Evolutionary conservation across 2,888 invertebrate species (phyloP).

Genomic region (Cremastobaeus sp.): DNA sequence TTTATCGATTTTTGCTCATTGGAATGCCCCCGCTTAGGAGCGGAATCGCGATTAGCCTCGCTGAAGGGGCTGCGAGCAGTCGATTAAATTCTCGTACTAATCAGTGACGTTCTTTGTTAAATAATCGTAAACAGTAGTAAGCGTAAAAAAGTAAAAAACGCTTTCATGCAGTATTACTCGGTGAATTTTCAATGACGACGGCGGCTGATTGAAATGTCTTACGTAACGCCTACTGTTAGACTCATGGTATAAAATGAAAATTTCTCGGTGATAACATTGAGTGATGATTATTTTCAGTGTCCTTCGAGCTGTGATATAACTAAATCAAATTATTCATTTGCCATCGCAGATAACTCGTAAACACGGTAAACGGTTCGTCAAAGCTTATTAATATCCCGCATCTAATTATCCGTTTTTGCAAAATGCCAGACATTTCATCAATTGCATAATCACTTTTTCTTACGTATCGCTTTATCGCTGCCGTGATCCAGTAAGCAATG

Average conservation of each 20-base stretch:
- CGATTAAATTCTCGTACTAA: constrained; percentile 49
- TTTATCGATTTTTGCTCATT: no score
- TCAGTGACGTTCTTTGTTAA: constrained; percentile 41
- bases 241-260: constrained; percentile 55
- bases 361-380: constrained; percentile 23
- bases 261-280: constrained; percentile 58
- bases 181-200: constrained; percentile 58
- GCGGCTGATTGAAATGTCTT: constrained; percentile 55
- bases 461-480: constrained; percentile 14
- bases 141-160: constrained; percentile 45
- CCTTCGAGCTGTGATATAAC: constrained; percentile 48
- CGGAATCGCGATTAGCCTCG: no score
- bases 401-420: constrained; percentile 21
- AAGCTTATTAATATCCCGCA: constrained; percentile 24
- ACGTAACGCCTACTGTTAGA: constrained; percentile 49
- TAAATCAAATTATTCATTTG: constrained; percentile 47
- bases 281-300: constrained; percentile 51
- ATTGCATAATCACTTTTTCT: constrained; percentile 31
- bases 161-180: constrained; percentile 52
- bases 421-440: constrained; percentile 33
- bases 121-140: constrained; percentile 28
- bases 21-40: no score
- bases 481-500: constrained; percentile 11
- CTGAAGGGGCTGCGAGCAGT: no score
- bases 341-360: constrained; percentile 21